Base-by-base conservation (phyloP, 1,140 invertebrate species). In the Atta cephalotes region DNA sequence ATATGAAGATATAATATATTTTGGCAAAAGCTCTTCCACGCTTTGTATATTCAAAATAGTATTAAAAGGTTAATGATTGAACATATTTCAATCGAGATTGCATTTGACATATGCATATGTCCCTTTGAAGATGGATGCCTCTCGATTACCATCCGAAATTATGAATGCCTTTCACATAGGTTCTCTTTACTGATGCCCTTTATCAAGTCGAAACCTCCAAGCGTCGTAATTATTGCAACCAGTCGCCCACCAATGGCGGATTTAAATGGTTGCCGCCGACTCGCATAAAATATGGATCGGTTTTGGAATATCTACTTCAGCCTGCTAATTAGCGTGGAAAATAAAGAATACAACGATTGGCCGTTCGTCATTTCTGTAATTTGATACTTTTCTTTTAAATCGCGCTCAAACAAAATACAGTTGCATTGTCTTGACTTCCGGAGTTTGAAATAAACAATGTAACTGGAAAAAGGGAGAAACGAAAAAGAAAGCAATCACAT, bases 261-360 rank as follows among this genome's bases (percentile, higher is more conserved):
- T 62, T 74, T 84, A 76, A 84, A 84, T 18, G 28, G 39, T 74
- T 45, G 68, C 80, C 68, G 68, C 12, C 16, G 56, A 70, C 70
- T 28, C 28, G 39, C 56, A 63, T 84, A 58, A 84, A 84, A 84
- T 84, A 84, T 76, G n/a, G 31, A 84, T 84, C n/a, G 58, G n/a
- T 62, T 21, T 14, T 51, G 39, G 25, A 14, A 84, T 56, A 25
- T 56, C 25, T 49, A 70, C 49, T 70, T 56, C 39, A 3, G 28
- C 14, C 39, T 28, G 58, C 28, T 76, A 76, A 84, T 84, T 84
- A 76, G 58, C 39, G 2, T 74, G 2, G 7, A 62, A 76, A 74
- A 84, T 25, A 84, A 76, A 58, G 70, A 51, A 82, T 12, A 45
- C 31, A 10, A 45, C 39, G 39, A 45, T 66, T 81, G 10, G 9